Conservation (phyloP, 2,797 vertebrate species). For the Pseudomugil gertrudae region DNA sequence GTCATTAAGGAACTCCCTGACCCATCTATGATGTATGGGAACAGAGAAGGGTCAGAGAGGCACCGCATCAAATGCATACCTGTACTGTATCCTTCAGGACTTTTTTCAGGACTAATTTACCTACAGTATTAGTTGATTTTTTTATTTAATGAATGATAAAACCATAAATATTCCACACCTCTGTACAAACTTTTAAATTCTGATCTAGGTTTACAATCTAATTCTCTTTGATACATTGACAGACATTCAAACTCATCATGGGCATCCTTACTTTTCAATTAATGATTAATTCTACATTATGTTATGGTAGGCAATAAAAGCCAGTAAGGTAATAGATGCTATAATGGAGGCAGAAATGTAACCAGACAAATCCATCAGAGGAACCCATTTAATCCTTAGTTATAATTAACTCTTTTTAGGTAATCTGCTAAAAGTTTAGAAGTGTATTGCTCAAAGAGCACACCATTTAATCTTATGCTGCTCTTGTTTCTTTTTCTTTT, state of each 20-base stretch:
- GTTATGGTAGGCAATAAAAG: not conserved
- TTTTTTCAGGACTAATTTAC: not conserved
- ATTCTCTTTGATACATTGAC: not conserved
- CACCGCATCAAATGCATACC: constrained; percentile 46
- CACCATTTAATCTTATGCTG: not conserved
- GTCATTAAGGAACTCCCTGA: constrained; percentile 96
- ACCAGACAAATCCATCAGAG: not conserved
- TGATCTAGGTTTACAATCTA: not conserved
- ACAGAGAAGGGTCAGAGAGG: constrained; percentile 46
- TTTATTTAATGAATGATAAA: not conserved
- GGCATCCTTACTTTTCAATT: not conserved
- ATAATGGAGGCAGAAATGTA: not conserved
- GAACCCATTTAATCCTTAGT: not conserved
- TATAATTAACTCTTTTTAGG: not conserved
- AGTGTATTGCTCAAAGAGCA: not conserved
- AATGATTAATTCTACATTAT: not conserved
- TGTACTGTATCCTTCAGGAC: constrained; percentile 11
- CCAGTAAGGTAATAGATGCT: not conserved
- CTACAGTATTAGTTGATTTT: not conserved
- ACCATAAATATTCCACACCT: not conserved
- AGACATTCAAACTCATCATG: not conserved
- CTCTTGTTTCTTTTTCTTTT: not conserved
- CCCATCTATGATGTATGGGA: constrained; percentile 86
- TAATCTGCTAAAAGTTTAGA: not conserved
- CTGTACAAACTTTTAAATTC: not conserved